Evolutionary conservation across 2,888 invertebrate genomes (phyloP), one percentile per base, ranked within the genome.

Genomic region (Tricholauxania praeusta): DNA sequence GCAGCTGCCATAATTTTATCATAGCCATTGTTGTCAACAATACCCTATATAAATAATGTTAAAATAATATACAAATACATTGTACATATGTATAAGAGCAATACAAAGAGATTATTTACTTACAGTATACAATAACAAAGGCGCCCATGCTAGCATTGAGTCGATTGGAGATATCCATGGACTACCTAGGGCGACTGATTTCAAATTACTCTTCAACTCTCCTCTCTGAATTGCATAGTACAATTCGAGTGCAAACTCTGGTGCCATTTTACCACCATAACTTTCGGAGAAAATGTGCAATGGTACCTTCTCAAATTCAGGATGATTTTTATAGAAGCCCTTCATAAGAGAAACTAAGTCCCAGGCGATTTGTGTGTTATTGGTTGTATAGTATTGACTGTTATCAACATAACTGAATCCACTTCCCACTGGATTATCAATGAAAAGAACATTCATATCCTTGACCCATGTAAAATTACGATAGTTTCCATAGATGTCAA

Each of bases 241-340:
- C 22, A 87, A 75, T 74, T 86, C 85, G 53, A 81, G 89, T 84
- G 93, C 95, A 85, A 96, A 96, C 81, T 95, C 95, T 1, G 93
- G 91, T 0, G 94, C 93, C 96, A 96, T 96, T 88, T 97, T 97
- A 1, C 96, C 97, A 22, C 97, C 97, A 85, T 97, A 97, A 0
- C 96, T 96, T 86, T 97, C 96, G 28, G 93, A 93, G 81, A 95
- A 94, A 75, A 97, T 94, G 83, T 96, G 96, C 51, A 95, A 88
- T 1, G 95, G 93, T 0, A 93, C 90, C 12, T 87, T 88, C 84
- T 91, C 89, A 82, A 96, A 96, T 80, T 92, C 90, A 0, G 94
- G 91, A 82, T 93, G 89, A 15, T 88, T 84, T 17, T 88, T 81
- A 79, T 94, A 91, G 85, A 97, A 94, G 8, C 89, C 89, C 81